Evolutionary conservation across 2,113 vertebrate species (phyloP).

Genomic region (Brachyistius frenatus): DNA sequence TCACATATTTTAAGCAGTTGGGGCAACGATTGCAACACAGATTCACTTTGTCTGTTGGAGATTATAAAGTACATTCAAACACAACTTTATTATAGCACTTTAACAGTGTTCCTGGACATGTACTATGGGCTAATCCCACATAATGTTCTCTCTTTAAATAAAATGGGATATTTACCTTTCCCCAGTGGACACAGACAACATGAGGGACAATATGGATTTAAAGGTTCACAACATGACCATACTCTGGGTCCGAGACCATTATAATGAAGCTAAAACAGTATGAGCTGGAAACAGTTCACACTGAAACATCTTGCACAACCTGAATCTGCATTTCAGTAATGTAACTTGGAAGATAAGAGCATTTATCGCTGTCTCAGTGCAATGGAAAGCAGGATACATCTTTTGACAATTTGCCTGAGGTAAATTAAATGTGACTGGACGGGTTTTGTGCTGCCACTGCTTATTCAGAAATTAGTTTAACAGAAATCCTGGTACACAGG

Average conservation of each 20-base stretch:
- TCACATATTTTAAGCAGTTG: slow-evolving; percentile 4
- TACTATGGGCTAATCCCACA: too few species aligned
- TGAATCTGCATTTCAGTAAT: neutral
- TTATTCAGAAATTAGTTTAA: neutral
- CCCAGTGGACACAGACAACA: neutral
- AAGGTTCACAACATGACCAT: neutral
- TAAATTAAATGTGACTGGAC: neutral
- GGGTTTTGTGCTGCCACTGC: neutral
- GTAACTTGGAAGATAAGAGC: neutral
- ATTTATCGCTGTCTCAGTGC: too few species aligned
- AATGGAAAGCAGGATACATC: neutral
- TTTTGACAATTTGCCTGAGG: neutral
- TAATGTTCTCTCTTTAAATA: neutral
- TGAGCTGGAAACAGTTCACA: neutral
- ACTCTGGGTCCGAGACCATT: neutral
- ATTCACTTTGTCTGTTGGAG: neutral
- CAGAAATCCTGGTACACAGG: neutral
- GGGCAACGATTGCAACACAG: neutral
- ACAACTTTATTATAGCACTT: neutral
- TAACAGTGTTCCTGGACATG: too few species aligned
- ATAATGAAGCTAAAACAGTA: neutral
- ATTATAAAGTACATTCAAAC: neutral
- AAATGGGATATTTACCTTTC: neutral
- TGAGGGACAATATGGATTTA: too few species aligned
- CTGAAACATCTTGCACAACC: neutral